Evolutionary conservation across 2,113 vertebrate genomes (phyloP), one percentile per base, ranked within the genome.

Genomic region (Pimephales promelas): DNA sequence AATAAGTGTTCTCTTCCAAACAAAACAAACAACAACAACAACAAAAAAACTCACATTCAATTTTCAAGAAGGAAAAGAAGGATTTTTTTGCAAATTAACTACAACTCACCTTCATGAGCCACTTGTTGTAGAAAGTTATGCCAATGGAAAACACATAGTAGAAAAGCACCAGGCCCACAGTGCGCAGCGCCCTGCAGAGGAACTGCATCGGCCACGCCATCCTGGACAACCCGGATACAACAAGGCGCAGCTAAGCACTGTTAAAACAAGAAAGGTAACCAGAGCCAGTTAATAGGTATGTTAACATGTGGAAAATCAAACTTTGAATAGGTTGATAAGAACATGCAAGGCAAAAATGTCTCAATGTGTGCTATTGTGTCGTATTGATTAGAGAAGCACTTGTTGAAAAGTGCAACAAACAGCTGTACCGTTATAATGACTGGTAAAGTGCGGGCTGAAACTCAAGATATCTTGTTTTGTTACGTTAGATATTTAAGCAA

Each of bases 41-140:
- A 47, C 4, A n/a, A n/a, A n/a, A n/a, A n/a, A n/a, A 54, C 52
- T 8, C 2, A 7, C 20, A 20, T 8, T 20, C 18, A 22, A 22
- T 6, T 54, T 2, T 20, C 52, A 54, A 54, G 52, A 54, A 54
- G 18, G 13, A 54, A 52, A 16, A 11, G 11, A 14, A 14, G 7
- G n/a, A 78, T 54, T 34, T 56, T 36, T 4, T 56, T 31, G 7
- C 14, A 5, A 68, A 26, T 13, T 5, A 68, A 54, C 54, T n/a
- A 43, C 26, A 40, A 10, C 88, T 81, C 66, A 96, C 96, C 95
- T 95, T 96, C 83, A 97, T 96, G 9, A 98, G 93, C 97, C 97
- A 97, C 89, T 98, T 97, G 94, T 98, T 98, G 91, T 96, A 98
- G 94, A 97, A 97, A 43, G 97, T 97, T 93, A 97, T 97, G 77